Conservation (phyloP, 2,113 vertebrate species). For the Bettongia penicillata region DNA sequence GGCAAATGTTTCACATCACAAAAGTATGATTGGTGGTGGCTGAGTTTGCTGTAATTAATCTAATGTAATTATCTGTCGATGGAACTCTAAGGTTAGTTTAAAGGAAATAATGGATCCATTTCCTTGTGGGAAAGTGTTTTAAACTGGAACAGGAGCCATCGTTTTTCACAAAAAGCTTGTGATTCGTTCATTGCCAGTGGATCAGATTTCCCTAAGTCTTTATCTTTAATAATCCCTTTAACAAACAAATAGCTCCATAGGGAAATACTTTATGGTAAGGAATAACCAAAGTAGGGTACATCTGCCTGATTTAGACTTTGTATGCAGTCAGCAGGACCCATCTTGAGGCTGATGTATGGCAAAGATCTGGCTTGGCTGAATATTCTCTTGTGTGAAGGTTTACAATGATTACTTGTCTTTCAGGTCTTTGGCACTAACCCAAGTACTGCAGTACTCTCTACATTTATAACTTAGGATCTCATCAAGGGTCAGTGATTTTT, state of each 20-base stretch:
- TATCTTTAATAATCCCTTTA: neutral
- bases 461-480: neutral
- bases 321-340: neutral
- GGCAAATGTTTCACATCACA: slow-evolving; percentile 71
- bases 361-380: neutral
- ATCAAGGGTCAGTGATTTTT: neutral
- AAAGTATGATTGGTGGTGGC: slow-evolving; percentile 52
- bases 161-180: slow-evolving; percentile 35
- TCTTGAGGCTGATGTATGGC: neutral
- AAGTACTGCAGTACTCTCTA: neutral
- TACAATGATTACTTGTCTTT: neutral
- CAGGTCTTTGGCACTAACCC: neutral
- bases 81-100: slow-evolving; percentile 9
- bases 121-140: neutral
- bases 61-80: slow-evolving; percentile 40
- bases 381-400: neutral
- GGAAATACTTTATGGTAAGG: slow-evolving; percentile 26
- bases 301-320: neutral
- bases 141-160: neutral
- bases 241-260: neutral
- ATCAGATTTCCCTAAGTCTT: neutral
- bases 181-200: slow-evolving; percentile 21
- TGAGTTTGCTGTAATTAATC: slow-evolving; percentile 47
- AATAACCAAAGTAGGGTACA: slow-evolving; percentile 14
- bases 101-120: slow-evolving; percentile 12